phyloP scores from a whole-genome alignment of 2,113 vertebrate genomes.

The Cyanoderma ruficeps region DNA sequence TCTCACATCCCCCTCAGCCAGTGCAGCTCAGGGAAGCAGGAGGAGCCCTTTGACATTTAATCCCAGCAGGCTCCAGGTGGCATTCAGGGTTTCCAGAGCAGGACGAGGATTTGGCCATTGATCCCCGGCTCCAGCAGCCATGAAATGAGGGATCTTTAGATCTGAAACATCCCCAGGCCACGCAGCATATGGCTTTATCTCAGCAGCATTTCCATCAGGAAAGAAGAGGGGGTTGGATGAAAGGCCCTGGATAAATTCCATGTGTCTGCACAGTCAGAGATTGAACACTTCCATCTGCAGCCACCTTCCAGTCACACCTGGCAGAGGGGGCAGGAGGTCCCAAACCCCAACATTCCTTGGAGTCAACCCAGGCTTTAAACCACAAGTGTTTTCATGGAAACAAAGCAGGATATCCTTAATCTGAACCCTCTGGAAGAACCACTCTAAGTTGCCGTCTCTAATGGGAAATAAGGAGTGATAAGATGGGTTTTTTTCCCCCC shows the following conservation, averaged over 20 bases:
- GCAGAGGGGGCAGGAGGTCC: background rate
- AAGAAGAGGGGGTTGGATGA: background rate
- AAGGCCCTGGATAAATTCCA: background rate
- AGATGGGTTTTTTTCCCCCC: background rate
- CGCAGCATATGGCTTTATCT: background rate
- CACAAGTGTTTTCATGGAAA: background rate
- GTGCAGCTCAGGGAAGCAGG: background rate
- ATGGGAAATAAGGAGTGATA: constrained; percentile 22
- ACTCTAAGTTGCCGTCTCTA: background rate
- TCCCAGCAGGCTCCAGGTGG: background rate
- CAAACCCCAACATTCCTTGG: background rate
- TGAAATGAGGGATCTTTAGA: background rate
- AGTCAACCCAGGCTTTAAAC: background rate
- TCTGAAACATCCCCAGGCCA: background rate
- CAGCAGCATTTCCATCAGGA: background rate
- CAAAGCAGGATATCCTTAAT: background rate
- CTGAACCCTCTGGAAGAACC: background rate
- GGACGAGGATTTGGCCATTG: background rate
- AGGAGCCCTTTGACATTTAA: background rate
- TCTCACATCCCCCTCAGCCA: background rate
- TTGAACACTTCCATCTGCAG: background rate
- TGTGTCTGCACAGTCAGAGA: background rate
- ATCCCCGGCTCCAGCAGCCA: background rate
- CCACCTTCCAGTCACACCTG: background rate
- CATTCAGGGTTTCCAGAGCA: background rate